These are phyloP conservation scores for Agelastica alni DNA, from an alignment of 2,888 invertebrate species.

Conservation along the genomic window DNA sequence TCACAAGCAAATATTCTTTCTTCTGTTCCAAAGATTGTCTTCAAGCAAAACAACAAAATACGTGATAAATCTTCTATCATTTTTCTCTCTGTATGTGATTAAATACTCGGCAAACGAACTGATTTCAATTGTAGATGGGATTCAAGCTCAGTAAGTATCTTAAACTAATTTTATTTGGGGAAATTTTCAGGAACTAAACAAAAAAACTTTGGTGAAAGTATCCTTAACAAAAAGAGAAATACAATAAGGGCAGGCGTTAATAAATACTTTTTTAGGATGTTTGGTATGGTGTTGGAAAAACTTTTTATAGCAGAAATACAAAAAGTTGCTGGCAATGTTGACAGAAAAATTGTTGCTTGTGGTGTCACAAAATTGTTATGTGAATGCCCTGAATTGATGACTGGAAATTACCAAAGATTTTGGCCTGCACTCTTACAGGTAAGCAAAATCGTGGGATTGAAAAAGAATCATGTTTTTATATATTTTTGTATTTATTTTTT, in stretches of 20 bases:
- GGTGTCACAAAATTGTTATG: conserved; percentile 86
- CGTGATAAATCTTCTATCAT: conserved; percentile 86
- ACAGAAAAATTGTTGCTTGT: conserved; percentile 89
- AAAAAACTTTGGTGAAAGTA: too few species aligned
- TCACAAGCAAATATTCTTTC: conserved; percentile 84
- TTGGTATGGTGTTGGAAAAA: conserved; percentile 93
- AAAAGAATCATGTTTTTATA: too few species aligned
- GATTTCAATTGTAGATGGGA: conserved; percentile 79
- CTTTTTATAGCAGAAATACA: conserved; percentile 84
- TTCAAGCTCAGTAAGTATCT: conserved; percentile 82
- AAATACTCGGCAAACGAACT: conserved; percentile 78
- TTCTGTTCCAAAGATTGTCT: conserved; percentile 92
- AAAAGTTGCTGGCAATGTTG: conserved; percentile 80
- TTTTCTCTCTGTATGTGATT: conserved; percentile 84
- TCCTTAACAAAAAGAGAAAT: too few species aligned
- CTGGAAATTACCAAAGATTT: conserved; percentile 67
- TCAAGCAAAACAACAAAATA: conserved; percentile 95
- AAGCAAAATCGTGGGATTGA: too few species aligned
- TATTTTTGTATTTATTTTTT: too few species aligned
- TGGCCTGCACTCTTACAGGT: conserved; percentile 67
- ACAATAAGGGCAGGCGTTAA: too few species aligned
- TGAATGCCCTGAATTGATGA: conserved; percentile 71
- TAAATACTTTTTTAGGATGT: conserved; percentile 85
- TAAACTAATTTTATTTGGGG: too few species aligned
- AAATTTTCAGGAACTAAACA: too few species aligned